phyloP scores from a whole-genome alignment of 2,797 vertebrate genomes.

The Lagorchestes hirsutus region DNA sequence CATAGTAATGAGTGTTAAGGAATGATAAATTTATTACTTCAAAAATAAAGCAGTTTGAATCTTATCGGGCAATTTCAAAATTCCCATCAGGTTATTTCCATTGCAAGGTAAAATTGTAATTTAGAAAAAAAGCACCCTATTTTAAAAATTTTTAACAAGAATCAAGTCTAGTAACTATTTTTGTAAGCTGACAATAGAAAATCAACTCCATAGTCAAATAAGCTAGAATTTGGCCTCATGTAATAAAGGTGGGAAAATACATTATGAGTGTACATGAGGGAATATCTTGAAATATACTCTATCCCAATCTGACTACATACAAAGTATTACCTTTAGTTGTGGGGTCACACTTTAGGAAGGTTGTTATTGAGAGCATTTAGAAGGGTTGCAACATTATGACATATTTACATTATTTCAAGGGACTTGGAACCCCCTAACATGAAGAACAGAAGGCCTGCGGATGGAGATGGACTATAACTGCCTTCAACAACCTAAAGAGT shows the following conservation, averaged over 20 bases:
- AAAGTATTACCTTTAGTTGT: too few species aligned
- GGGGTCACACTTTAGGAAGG: neutral
- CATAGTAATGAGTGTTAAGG: neutral
- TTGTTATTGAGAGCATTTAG: neutral
- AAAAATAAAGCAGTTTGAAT: neutral
- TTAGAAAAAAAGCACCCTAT: too few species aligned
- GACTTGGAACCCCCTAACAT: neutral
- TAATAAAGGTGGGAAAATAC: too few species aligned
- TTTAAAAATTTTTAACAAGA: too few species aligned
- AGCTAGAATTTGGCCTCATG: too few species aligned
- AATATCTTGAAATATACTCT: neutral
- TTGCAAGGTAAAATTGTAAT: too few species aligned
- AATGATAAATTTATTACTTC: neutral
- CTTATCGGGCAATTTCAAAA: neutral
- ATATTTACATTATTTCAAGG: neutral
- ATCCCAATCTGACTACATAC: neutral
- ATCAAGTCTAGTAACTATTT: too few species aligned
- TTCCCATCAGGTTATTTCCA: too few species aligned
- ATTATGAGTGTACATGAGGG: neutral
- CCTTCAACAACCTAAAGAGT: neutral
- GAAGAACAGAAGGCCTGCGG: neutral
- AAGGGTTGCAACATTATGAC: neutral
- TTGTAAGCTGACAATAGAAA: too few species aligned
- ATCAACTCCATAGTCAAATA: too few species aligned
- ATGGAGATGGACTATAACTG: neutral